Evolutionary conservation across 2,113 vertebrate species (phyloP).

Genomic region (Corythaeola cristata): DNA sequence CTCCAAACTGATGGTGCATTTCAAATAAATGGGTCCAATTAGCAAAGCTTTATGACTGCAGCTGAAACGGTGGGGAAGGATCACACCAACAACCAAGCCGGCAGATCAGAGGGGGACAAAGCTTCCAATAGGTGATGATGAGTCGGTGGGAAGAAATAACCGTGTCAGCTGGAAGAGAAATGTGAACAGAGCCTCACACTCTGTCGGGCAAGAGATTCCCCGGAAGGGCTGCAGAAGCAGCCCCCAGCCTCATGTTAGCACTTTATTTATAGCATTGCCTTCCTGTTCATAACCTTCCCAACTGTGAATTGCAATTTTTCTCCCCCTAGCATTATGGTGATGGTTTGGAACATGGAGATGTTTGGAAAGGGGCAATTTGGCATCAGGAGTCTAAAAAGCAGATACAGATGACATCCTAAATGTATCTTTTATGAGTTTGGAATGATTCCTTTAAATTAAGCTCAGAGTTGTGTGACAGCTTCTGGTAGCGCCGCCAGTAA

Average conservation of each 20-base stretch:
- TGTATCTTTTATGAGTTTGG: constrained; percentile 56
- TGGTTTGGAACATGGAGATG: neutral
- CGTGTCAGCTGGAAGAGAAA: neutral
- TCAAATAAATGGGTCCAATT: neutral
- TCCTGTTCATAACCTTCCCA: constrained; percentile 1
- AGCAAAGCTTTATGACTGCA: neutral
- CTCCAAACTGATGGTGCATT: neutral
- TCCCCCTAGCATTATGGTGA: neutral
- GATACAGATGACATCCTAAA: constrained; percentile 51
- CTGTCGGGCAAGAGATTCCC: neutral
- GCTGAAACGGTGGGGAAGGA: neutral
- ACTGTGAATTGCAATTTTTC: neutral
- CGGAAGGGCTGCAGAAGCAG: neutral
- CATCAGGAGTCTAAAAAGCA: constrained; percentile 32
- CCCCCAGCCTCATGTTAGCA: constrained; percentile 1
- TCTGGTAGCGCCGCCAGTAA: constrained; percentile 29
- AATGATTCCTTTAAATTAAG: constrained; percentile 54
- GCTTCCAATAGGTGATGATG: neutral
- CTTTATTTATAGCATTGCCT: constrained; percentile 10
- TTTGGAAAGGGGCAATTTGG: constrained; percentile 40
- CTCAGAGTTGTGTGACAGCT: constrained; percentile 25
- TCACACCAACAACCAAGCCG: neutral
- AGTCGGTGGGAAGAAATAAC: neutral
- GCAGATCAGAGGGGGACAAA: neutral
- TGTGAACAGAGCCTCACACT: neutral